phyloP scores from a whole-genome alignment of 2,888 invertebrate genomes.

The Clusia tigrina region DNA sequence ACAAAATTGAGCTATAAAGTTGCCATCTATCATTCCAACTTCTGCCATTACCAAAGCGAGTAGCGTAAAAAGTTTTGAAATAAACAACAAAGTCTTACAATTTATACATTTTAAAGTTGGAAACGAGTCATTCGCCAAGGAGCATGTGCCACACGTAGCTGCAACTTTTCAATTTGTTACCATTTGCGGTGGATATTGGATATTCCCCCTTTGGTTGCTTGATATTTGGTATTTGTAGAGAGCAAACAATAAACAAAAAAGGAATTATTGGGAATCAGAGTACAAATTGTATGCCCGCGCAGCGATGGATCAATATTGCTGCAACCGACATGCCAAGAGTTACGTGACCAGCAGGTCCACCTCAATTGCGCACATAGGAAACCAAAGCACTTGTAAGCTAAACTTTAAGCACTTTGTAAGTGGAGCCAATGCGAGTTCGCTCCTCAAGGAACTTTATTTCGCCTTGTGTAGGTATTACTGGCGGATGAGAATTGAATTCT shows the following conservation, averaged over 20 bases:
- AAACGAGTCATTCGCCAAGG: background rate
- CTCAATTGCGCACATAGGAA: background rate
- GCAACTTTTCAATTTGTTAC: background rate
- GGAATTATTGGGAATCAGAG: conserved; percentile 1
- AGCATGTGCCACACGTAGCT: background rate
- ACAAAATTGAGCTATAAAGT: conserved; percentile 4
- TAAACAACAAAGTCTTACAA: background rate
- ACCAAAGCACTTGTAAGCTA: background rate
- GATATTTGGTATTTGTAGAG: background rate
- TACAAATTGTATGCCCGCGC: background rate
- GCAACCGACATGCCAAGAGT: background rate
- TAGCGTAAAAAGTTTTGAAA: background rate
- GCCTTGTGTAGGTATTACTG: too few species aligned
- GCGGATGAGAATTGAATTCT: too few species aligned
- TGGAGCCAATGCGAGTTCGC: background rate
- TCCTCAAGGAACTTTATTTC: background rate
- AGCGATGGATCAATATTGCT: background rate
- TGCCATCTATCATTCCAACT: conserved; percentile 4
- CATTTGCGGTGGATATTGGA: background rate
- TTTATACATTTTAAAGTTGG: background rate
- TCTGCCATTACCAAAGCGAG: background rate
- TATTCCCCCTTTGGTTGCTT: background rate
- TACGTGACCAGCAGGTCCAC: background rate
- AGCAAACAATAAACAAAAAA: background rate
- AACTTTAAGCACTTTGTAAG: background rate